Base-by-base conservation (phyloP, 2,113 vertebrate genomes). In the Prochilodus magdalenae region DNA sequence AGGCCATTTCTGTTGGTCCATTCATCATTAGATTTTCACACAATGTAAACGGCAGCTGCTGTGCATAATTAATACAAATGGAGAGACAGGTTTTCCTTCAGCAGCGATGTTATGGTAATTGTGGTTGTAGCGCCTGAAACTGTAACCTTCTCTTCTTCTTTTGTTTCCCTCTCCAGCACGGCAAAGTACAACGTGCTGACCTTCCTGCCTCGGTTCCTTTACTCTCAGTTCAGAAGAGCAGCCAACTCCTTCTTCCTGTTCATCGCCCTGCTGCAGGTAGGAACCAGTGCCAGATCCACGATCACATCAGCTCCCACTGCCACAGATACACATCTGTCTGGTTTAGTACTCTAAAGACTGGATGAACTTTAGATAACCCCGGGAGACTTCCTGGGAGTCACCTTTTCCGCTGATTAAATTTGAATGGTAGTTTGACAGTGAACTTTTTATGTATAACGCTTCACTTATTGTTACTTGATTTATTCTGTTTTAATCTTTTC, bases 171-270 rank as follows among this genome's bases (percentile, higher is more conserved):
- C 24, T 87, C 84, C 91, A 99, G 98, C 95, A 99, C 98, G 83
- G 98, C 98, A 78, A 99, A 99, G 92, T 99, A 99, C 94, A 99
- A 99, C 83, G 90, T 97, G 82, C 95, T 99, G 88, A 99, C 97
- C 82, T 99, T 99, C 92, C 95, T 99, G 66, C 98, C 98, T 73
- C 95, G 98, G 67, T 99, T 99, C 93, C 96, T 99, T 83, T 99
- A 99, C 94, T 98, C 97, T 12, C 98, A 99, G 92, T 99, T 99
- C 94, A 96, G 98, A 93, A 96, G 98, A 95, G 98, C 98, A 74
- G 98, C 98, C 87, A 99, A 99, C 87, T 95, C 97, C 22, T 99
- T 99, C 94, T 99, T 99, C 86, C 98, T 99, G 89, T 99, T 99
- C 94, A 99, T 99, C 90, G 97, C 98, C 70, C 94, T 99, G 87